A percentile compares a stretch with the other conserved stretches of the same genome.
Evolutionary conservation across 1,140 invertebrate species (phyloP).

Genomic region (Lycorma delicatula): DNA sequence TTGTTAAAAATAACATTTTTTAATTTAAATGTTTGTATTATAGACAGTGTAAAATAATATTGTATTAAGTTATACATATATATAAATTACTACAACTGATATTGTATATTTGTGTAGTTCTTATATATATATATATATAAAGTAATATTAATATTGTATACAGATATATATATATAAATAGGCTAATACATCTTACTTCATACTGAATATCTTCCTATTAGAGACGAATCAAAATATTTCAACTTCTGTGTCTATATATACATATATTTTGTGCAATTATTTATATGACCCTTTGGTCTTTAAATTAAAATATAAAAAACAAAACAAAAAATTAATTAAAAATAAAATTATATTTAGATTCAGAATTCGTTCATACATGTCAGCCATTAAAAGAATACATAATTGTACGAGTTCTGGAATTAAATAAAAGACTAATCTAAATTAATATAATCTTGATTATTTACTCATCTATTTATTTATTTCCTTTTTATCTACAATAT

Average conservation of each 20-base stretch:
- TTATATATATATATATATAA: constrained; percentile 13
- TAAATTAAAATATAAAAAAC: no score
- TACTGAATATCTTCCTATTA: constrained; percentile 25
- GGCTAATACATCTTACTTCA: constrained; percentile 1
- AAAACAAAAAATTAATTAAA: no score
- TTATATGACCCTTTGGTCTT: constrained; percentile 14
- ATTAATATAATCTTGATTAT: no score
- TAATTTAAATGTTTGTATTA: background rate
- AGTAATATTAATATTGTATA: no score
- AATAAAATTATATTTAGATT: constrained; percentile 4
- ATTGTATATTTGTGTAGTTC: constrained; percentile 27
- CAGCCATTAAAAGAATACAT: background rate
- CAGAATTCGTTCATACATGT: constrained; percentile 1
- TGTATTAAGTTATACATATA: constrained; percentile 16
- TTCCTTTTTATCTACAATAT: no score
- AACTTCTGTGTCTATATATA: constrained; percentile 13
- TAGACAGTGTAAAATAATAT: constrained; percentile 21
- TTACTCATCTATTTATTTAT: no score
- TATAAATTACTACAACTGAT: constrained; percentile 18
- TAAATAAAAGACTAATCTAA: no score
- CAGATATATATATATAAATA: no score
- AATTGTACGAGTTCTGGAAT: background rate
- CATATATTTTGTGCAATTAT: constrained; percentile 27
- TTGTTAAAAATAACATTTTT: constrained; percentile 15
- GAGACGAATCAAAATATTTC: constrained; percentile 24